Conservation (phyloP, 2,797 vertebrate species). For the Phataginus tricuspis region DNA sequence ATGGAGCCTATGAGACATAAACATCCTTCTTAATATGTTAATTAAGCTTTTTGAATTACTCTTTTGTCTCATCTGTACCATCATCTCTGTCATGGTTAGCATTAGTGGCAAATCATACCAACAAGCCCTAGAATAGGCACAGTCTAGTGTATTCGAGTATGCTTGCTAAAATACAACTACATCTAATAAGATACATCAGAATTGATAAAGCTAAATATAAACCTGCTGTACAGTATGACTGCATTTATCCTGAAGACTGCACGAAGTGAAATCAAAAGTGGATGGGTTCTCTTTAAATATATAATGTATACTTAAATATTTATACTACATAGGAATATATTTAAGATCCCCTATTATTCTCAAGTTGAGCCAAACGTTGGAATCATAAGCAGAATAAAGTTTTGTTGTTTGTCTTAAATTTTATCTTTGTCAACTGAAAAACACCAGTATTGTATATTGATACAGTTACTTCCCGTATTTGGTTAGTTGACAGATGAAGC, state of each 20-base stretch:
- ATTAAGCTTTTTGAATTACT: conserved; percentile 13
- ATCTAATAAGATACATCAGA: neutral
- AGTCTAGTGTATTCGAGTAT: neutral
- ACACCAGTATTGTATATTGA: neutral
- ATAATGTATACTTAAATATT: neutral
- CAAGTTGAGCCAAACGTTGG: neutral
- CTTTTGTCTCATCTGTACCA: neutral
- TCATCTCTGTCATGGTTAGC: neutral
- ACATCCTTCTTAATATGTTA: neutral
- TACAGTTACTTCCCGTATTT: conserved; percentile 7
- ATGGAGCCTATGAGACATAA: neutral
- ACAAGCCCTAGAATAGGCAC: neutral
- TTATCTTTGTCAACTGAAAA: neutral
- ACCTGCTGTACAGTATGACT: neutral
- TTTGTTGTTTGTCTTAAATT: conserved; percentile 6
- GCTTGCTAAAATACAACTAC: neutral
- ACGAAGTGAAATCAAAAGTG: neutral
- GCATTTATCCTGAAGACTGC: conserved; percentile 1
- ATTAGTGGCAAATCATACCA: neutral
- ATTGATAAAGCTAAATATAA: neutral
- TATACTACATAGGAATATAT: neutral
- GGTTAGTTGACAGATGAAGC: conserved; percentile 2
- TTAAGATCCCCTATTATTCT: neutral
- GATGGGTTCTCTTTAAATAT: conserved; percentile 25
- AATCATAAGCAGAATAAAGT: conserved; percentile 49